phyloP scores from a whole-genome alignment of 2,888 invertebrate genomes.

The Oithona nana region DNA sequence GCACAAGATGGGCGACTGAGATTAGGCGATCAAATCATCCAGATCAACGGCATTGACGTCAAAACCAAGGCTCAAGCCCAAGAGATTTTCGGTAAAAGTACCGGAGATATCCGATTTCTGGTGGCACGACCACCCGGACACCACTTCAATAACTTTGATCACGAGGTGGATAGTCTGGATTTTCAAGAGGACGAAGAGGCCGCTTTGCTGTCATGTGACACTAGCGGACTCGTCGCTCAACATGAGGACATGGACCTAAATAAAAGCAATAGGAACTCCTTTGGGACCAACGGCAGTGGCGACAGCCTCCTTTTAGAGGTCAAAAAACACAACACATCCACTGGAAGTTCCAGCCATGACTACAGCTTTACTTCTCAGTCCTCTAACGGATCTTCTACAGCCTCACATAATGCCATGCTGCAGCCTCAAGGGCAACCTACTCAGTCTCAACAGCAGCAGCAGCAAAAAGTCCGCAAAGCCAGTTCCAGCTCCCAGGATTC shows the following conservation, averaged over 20 bases:
- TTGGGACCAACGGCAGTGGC: background rate
- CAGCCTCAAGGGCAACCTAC: too few species aligned
- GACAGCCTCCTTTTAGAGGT: background rate
- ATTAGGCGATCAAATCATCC: constrained; percentile 42
- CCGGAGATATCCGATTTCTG: constrained; percentile 37
- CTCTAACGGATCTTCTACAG: background rate
- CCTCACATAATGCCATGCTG: background rate
- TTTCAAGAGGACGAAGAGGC: background rate
- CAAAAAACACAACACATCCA: background rate
- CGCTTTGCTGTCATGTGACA: background rate
- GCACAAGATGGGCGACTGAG: constrained; percentile 39
- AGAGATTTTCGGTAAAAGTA: constrained; percentile 39
- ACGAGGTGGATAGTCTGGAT: background rate
- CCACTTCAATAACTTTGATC: constrained; percentile 2
- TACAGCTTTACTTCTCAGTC: background rate
- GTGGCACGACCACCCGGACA: constrained; percentile 39
- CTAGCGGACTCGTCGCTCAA: background rate
- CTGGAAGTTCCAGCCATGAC: background rate
- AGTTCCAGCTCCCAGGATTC: background rate
- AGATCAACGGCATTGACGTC: constrained; percentile 41
- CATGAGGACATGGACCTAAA: background rate
- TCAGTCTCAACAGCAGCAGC: too few species aligned
- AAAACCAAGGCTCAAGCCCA: constrained; percentile 40
- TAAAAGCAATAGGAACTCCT: background rate
- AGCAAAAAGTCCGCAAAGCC: background rate